These are phyloP conservation scores for Lasius platythorax DNA, from an alignment of 2,888 invertebrate species.

Conservation along the genomic window DNA sequence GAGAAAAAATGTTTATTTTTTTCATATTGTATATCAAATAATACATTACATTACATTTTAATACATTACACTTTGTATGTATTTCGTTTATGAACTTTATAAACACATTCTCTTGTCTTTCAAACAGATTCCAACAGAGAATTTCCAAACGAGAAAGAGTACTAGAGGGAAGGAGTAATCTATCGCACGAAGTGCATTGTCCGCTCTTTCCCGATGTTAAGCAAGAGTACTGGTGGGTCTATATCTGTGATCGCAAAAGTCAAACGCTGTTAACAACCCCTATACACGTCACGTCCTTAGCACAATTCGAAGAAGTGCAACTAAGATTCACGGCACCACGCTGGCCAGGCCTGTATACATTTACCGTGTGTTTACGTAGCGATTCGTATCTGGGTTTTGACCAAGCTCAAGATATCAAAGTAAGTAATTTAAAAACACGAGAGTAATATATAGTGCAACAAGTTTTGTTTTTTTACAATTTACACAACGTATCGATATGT, in stretches of 20 bases:
- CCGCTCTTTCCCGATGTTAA: conserved; percentile 98
- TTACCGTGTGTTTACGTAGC: conserved; percentile 94
- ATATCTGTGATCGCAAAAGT: conserved; percentile 98
- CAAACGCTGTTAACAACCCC: conserved; percentile 96
- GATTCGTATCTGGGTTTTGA: conserved; percentile 99
- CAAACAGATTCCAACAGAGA: conserved; percentile 92
- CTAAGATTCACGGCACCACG: conserved; percentile 97
- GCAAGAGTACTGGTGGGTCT: conserved; percentile 99
- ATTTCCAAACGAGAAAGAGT: conserved; percentile 94
- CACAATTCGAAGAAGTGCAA: conserved; percentile 96
- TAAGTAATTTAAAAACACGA: conserved; percentile 76
- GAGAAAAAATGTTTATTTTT: neutral
- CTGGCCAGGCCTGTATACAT: conserved; percentile 96
- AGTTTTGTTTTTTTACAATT: neutral
- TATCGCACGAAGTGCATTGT: conserved; percentile 98
- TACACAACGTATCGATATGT: conserved; percentile 14
- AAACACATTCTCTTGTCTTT: neutral
- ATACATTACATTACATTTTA: neutral
- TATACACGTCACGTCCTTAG: conserved; percentile 96
- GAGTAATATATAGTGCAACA: neutral
- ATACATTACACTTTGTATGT: conserved; percentile 1
- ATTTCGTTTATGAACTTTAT: neutral
- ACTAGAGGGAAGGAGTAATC: conserved; percentile 96
- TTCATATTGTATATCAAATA: neutral
- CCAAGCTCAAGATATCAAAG: conserved; percentile 97